Evolutionary conservation across 2,888 invertebrate genomes (phyloP), one percentile per base, ranked within the genome.

Genomic region (Ariolimax columbianus): DNA sequence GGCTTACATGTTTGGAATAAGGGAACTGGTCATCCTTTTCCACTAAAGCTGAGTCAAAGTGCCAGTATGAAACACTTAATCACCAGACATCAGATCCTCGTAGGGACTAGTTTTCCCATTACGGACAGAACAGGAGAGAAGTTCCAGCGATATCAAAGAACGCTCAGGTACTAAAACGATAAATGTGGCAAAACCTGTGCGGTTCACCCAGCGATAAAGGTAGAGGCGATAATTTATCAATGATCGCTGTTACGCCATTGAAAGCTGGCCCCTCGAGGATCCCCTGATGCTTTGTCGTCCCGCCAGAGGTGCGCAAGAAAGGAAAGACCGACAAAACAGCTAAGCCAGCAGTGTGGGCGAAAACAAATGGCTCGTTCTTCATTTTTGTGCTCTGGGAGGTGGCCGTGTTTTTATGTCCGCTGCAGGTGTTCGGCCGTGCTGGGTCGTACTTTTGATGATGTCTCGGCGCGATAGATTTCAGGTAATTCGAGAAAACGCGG

Each of bases 371-470:
- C 14, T 14, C 38, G 26, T 26, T 63, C 59, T 55, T 36, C 36
- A 77, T 77, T 55, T 77, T 36, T 78, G 55, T 38, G 14, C 26
- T 11, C 36, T 38, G 38, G 40, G 38, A 40, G 51, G 51, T 75
- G 72, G 72, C 7, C 23, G n/a, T 3, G 33, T 0, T 75, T 75
- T 75, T 30, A 75, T 75, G 75, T 75, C 51, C n/a, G 17, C n/a
- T 59, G 77, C 77, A 78, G 77, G 77, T 78, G 77, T 78, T 78
- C 77, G 40, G 73, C 33, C 51, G 75, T 33, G 51, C 51, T 17
- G 9, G 17, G 30, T 17, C 23, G 1, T 75, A 33, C 51, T 30
- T 40, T 51, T 51, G 75, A 75, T 75, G 75, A 51, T 75, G 51
- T 75, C 75, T 51, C 30, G 14, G 2, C 33, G 51, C 6, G 51